A percentile compares a stretch with the other conserved stretches of the same genome.
These are phyloP conservation scores for Carlito syrichta DNA, from an alignment of 2,113 vertebrate genomes.

Conservation along the genomic window DNA sequence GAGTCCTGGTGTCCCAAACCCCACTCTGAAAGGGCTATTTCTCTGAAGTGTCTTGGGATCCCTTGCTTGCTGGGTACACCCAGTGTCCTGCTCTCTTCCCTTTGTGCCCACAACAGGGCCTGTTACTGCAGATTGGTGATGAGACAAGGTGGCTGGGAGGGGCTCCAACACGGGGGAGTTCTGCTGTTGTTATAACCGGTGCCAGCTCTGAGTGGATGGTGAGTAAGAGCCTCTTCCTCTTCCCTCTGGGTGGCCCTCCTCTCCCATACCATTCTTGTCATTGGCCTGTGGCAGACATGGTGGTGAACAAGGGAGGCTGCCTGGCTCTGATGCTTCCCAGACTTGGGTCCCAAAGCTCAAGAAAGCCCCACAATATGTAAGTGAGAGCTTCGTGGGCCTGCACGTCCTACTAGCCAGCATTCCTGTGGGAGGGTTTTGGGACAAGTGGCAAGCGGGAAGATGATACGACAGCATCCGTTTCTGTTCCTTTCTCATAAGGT, in stretches of 20 bases:
- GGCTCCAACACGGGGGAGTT: slow-evolving; percentile 26
- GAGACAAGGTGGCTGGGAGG: slow-evolving; percentile 52
- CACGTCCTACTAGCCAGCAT: background rate
- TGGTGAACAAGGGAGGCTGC: slow-evolving; percentile 62
- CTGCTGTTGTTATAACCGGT: slow-evolving; percentile 61
- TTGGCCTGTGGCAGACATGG: slow-evolving; percentile 50
- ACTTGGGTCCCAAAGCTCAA: slow-evolving; percentile 46
- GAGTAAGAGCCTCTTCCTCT: slow-evolving; percentile 72
- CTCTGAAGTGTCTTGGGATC: background rate
- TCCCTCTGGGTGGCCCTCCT: slow-evolving; percentile 50
- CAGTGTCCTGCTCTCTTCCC: background rate
- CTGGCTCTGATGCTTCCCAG: slow-evolving; percentile 56
- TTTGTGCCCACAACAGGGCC: slow-evolving; percentile 57
- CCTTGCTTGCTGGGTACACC: background rate
- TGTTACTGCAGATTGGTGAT: slow-evolving; percentile 18
- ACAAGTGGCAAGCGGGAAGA: background rate
- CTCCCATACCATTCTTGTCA: background rate
- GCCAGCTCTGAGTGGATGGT: slow-evolving; percentile 59
- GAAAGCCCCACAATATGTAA: slow-evolving; percentile 56
- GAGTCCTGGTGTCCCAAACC: background rate
- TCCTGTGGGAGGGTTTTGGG: background rate
- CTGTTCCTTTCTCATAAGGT: background rate
- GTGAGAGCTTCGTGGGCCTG: background rate
- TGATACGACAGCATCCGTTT: background rate
- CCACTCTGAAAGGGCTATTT: background rate